Evolutionary conservation across 2,888 invertebrate genomes (phyloP).

Genomic region (Fragum sueziense): DNA sequence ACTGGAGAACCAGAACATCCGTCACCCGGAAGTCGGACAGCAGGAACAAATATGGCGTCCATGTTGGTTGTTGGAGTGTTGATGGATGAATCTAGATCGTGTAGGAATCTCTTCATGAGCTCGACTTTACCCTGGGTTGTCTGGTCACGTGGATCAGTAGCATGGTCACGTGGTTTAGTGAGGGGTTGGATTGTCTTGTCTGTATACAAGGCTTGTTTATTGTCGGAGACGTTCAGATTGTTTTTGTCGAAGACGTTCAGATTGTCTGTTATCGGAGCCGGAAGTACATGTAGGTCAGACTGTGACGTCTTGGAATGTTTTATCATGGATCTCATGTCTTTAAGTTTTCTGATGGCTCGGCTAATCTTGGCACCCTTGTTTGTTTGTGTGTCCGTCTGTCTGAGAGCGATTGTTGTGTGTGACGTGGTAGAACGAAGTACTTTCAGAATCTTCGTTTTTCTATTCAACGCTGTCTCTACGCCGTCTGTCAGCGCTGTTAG

Average conservation of each 20-base stretch:
- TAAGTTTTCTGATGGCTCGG: neutral
- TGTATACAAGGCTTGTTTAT: neutral
- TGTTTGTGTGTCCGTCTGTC: neutral
- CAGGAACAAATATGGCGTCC: neutral
- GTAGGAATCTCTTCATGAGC: conserved; percentile 4
- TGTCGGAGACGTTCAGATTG: neutral
- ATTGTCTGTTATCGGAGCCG: too few species aligned
- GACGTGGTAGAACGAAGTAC: neutral
- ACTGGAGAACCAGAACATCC: neutral
- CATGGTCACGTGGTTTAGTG: neutral
- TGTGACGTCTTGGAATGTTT: neutral
- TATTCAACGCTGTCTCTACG: neutral
- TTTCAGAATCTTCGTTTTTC: neutral
- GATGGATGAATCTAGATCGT: neutral
- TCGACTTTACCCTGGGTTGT: neutral
- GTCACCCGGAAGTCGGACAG: neutral
- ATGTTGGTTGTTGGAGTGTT: neutral
- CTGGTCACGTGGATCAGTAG: too few species aligned
- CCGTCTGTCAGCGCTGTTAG: neutral
- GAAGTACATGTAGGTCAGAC: neutral
- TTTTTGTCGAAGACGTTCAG: too few species aligned
- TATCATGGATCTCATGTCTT: conserved; percentile 9
- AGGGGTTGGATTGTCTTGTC: neutral
- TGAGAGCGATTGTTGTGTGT: neutral
- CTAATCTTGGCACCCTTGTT: neutral